These are phyloP conservation scores for Smutsia gigantea DNA, from an alignment of 2,797 vertebrate species.

Conservation along the genomic window DNA sequence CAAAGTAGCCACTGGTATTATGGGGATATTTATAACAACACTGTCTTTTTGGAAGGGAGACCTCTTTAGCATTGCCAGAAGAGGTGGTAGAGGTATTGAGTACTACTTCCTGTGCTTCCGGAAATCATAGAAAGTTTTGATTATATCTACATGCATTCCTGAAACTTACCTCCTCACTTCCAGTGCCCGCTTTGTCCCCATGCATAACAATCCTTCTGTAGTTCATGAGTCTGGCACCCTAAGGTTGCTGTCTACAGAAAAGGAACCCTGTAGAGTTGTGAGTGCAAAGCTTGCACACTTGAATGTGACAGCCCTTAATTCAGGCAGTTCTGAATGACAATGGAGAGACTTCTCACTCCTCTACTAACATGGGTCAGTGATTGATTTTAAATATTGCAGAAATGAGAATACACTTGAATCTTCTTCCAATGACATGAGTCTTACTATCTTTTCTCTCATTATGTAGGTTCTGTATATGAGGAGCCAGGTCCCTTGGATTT, in stretches of 20 bases:
- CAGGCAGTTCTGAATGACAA: background rate
- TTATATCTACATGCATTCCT: background rate
- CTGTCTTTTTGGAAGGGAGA: constrained; percentile 47
- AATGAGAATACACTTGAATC: background rate
- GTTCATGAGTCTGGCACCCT: background rate
- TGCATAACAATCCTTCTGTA: background rate
- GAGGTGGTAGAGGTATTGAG: background rate
- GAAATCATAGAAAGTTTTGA: background rate
- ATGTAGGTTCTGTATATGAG: background rate
- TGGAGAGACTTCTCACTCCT: background rate
- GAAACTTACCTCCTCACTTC: background rate
- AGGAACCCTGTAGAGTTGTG: background rate
- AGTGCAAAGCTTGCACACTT: background rate
- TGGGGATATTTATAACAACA: constrained; percentile 37
- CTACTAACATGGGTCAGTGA: background rate
- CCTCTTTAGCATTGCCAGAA: constrained; percentile 4
- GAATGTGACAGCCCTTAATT: background rate
- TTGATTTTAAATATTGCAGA: background rate
- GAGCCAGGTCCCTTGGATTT: background rate
- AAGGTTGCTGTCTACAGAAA: background rate
- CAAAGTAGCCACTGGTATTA: constrained; percentile 39
- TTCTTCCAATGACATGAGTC: background rate
- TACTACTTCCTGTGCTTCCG: background rate
- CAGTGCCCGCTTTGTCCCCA: background rate
- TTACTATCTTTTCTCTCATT: background rate